phyloP scores from a whole-genome alignment of 2,888 invertebrate species.

The Tenthredo scrophulariae region DNA sequence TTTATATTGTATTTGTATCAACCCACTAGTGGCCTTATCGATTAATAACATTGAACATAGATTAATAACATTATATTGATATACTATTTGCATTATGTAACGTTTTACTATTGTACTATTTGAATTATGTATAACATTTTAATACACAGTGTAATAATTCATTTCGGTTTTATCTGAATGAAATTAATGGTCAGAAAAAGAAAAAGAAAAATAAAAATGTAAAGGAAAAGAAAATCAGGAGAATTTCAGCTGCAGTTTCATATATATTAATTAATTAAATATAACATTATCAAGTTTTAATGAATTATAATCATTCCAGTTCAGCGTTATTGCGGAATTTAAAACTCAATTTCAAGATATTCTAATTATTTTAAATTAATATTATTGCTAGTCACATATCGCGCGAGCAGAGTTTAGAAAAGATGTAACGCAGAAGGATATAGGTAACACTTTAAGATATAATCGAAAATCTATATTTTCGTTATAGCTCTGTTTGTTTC shows the following conservation, averaged over 20 bases:
- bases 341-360: conserved; percentile 65
- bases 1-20: conserved; percentile 76
- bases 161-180: not conserved
- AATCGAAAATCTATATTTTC: not conserved
- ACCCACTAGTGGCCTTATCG: conserved; percentile 77
- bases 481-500: conserved; percentile 9
- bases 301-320: conserved; percentile 71
- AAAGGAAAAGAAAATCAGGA: not conserved
- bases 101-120: conserved; percentile 33
- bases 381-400: conserved; percentile 74
- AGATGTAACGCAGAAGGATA: not conserved
- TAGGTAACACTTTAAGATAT: not conserved
- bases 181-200: not conserved
- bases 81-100: conserved; percentile 54
- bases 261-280: conserved; percentile 14
- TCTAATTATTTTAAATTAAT: conserved; percentile 73
- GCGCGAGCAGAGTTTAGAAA: conserved; percentile 64
- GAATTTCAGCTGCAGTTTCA: conserved; percentile 21
- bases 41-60: conserved; percentile 65
- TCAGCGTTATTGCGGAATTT: conserved; percentile 58
- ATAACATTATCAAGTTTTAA: conserved; percentile 31
- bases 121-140: conserved; percentile 34
- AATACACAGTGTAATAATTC: conserved; percentile 16
- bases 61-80: conserved; percentile 54
- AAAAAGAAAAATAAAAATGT: not conserved